Percentiles rank a stretch among this genome's conserved stretches.
Evolutionary conservation across 2,888 invertebrate genomes (phyloP).

Genomic region (Teleogryllus oceanicus): DNA sequence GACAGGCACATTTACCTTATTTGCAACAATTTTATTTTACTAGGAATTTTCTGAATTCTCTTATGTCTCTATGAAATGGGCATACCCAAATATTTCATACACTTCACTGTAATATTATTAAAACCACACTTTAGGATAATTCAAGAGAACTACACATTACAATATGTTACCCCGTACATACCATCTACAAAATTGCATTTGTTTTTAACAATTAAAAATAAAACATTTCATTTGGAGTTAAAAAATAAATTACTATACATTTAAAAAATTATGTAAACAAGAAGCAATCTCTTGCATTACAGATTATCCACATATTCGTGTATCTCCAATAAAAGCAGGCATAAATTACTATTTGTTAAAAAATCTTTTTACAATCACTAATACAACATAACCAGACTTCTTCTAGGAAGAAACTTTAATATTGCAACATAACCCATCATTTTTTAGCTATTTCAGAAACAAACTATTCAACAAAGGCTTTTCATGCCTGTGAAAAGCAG

Average conservation of each 20-base stretch:
- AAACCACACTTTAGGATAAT: background rate
- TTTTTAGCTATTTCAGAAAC: background rate
- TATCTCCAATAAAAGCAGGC: background rate
- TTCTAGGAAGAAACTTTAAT: background rate
- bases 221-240: background rate
- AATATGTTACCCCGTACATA: background rate
- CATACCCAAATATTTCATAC: background rate
- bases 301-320: background rate
- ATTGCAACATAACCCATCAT: constrained; percentile 2
- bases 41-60: background rate
- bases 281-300: background rate
- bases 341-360: background rate
- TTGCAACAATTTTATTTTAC: background rate
- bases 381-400: background rate
- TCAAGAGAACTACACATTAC: background rate
- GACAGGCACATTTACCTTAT: background rate
- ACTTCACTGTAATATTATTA: background rate
- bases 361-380: background rate
- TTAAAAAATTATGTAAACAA: background rate
- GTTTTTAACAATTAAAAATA: background rate
- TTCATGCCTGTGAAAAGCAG: background rate
- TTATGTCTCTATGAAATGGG: background rate
- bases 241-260: constrained; percentile 3
- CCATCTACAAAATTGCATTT: background rate
- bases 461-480: background rate